Conservation (phyloP, 2,113 vertebrate genomes). For the Apaloderma vittatum region DNA sequence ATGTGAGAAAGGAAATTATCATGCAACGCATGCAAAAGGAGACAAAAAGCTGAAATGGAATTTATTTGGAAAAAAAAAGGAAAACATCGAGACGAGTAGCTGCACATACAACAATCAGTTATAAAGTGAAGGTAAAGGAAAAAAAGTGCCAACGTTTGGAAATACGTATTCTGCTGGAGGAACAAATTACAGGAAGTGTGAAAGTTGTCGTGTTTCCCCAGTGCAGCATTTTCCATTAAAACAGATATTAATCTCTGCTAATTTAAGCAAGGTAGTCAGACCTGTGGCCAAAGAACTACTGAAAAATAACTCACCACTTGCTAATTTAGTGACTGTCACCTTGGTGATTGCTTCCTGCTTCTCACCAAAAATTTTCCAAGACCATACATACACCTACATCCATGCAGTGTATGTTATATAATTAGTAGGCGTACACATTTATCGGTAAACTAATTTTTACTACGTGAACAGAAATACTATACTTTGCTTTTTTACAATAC, state of each 20-base stretch:
- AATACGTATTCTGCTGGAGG: conserved; percentile 75
- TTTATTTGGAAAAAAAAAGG: conserved; percentile 81
- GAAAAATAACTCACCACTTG: conserved; percentile 69
- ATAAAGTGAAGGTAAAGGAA: conserved; percentile 72
- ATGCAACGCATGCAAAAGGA: conserved; percentile 85
- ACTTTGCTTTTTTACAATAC: not conserved
- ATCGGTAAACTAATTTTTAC: conserved; percentile 37
- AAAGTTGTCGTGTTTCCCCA: conserved; percentile 86
- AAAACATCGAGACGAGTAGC: conserved; percentile 79
- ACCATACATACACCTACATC: conserved; percentile 71
- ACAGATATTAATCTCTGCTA: conserved; percentile 70
- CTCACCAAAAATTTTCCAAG: conserved; percentile 64
- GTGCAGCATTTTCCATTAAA: conserved; percentile 72
- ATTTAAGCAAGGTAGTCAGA: conserved; percentile 74
- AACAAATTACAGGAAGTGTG: conserved; percentile 86
- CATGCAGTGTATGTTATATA: conserved; percentile 52
- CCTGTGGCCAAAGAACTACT: conserved; percentile 63
- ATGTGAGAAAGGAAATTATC: conserved; percentile 79
- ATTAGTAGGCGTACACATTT: conserved; percentile 48
- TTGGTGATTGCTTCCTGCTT: conserved; percentile 65
- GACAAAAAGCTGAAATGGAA: conserved; percentile 78
- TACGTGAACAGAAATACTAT: conserved; percentile 16
- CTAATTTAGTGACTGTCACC: conserved; percentile 73
- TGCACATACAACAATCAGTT: conserved; percentile 78
- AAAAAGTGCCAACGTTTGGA: conserved; percentile 77